Conservation (phyloP, 2,797 vertebrate genomes). For the Propithecus deckenii region DNA sequence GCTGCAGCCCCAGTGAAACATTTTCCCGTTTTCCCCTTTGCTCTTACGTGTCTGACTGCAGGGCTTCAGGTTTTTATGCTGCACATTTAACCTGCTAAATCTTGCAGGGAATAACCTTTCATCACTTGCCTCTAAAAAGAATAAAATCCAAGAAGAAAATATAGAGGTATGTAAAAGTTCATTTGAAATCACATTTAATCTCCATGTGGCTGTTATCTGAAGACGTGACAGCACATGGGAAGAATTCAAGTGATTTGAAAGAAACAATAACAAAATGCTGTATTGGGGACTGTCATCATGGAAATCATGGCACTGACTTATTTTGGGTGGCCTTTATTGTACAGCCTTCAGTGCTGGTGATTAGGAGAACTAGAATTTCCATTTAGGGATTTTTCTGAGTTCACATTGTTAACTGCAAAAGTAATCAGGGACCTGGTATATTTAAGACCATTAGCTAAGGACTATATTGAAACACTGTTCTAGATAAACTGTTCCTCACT, state of each 20-base stretch:
- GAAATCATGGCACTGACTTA: conserved; percentile 60
- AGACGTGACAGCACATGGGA: conserved; percentile 37
- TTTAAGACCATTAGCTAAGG: conserved; percentile 64
- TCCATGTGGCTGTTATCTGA: conserved; percentile 45
- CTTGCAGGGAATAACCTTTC: conserved; percentile 71
- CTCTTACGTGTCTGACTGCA: conserved; percentile 59
- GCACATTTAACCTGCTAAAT: conserved; percentile 54
- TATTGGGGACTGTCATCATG: conserved; percentile 22
- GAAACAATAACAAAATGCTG: conserved; percentile 45
- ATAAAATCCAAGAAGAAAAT: conserved; percentile 59
- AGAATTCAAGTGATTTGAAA: conserved; percentile 4
- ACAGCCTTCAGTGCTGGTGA: conserved; percentile 36
- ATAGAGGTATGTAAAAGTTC: conserved; percentile 60
- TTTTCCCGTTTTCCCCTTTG: conserved; percentile 22
- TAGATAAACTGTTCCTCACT: neutral
- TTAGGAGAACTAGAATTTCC: conserved; percentile 55
- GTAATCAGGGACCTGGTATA: conserved; percentile 67
- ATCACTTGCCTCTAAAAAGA: conserved; percentile 68
- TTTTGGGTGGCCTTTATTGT: conserved; percentile 62
- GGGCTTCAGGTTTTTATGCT: conserved; percentile 20
- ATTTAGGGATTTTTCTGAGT: conserved; percentile 49
- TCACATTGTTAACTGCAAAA: conserved; percentile 74
- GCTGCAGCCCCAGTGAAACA: conserved; percentile 57
- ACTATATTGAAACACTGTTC: conserved; percentile 17
- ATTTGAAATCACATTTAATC: conserved; percentile 45